Base-by-base conservation (phyloP, 2,888 invertebrate species). In the Diloba caeruleocephala region DNA sequence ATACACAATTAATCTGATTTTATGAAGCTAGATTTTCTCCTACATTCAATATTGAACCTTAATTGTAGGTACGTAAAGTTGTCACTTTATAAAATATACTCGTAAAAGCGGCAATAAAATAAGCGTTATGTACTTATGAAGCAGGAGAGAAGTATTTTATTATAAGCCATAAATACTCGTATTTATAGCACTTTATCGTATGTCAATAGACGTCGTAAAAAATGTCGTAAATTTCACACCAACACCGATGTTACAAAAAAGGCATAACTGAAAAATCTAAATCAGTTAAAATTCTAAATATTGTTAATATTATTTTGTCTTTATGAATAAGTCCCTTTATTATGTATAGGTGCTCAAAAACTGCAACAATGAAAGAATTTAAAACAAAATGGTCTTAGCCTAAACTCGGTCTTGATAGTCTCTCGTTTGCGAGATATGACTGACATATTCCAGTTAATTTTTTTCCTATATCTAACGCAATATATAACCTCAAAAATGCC, bases 141-240 rank as follows among this genome's bases (percentile, higher is more conserved):
- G 43, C 41, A 43, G 36, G 31, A 41, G 52, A 34, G 42, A 38
- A 63, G 66, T 65, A 70, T 74, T 74, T 74, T 77, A 77, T 71
- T 74, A 69, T 66, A 43, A 45, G 62, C 43, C 34, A 67, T 79
- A 72, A 78, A 78, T 67, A 67, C 39, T 53, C 3, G 31, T 62
- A 68, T 74, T 75, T 79, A 76, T 62, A 64, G 39, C 58, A 63
- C 45, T 66, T 73, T 73, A 74, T 70, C 66, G 58, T 48, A 36
- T 70, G 59, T 57, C 74, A 68, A 72, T 71, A 74, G 53, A 48
- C 61, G 33, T 60, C 57, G 56, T 62, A 71, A 72, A 46, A 39
- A 57, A 43, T 13, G 50, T 46, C 65, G 59, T 76, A 68, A 72
- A 73, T 48, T 45, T 43, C 45, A 48, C 49, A 51, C 57, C 65